Base-by-base conservation (phyloP, 2,797 vertebrate genomes). In the Trachurus trachurus region DNA sequence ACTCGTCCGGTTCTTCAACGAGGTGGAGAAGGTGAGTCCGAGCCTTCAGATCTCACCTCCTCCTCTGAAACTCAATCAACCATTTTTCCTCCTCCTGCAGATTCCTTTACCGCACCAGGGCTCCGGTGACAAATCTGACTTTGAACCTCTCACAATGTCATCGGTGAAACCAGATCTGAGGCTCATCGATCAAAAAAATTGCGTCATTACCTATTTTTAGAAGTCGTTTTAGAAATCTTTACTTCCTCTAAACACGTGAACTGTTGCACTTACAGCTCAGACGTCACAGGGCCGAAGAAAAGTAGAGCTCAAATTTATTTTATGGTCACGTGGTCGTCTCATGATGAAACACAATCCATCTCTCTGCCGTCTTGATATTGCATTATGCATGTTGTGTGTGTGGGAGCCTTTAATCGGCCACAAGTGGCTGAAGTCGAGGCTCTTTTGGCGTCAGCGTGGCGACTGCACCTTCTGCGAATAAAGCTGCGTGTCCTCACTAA, bases 1-100 rank as follows among this genome's bases (percentile, higher is more conserved):
- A 7, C 87, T 95, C 40, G 94, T 96, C 78, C 65, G 95, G 57
- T 95, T 95, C 87, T 95, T 95, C 78, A 96, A 96, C 21, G 96
- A 96, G 71, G 95, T 95, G 75, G 94, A 96, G 87, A 94, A 95
- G 88, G 95, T 96, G 74, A 89, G 94, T 86, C 52, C 16, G 44
- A 19, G 44, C 1, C 71, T n/a, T 34, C 66, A 71, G 26, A 65
- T 60, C 59, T 79, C 69, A 52, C 10, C 22, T 74, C 45, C 22
- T 74, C 45, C 26, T 26, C 26, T 77, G 72, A 81, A 79, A 88
- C 77, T 65, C 40, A 63, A 68, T 78, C 74, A 49, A 37, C 70
- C 70, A 1, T 76, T 71, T 6, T 76, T 76, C 53, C 70, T 26
- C 26, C 7, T 3, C 15, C 40, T 29, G 21, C 84, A 64, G 64